Evolutionary conservation across 2,797 vertebrate genomes (phyloP).

Genomic region (Phrynocephalus forsythii): DNA sequence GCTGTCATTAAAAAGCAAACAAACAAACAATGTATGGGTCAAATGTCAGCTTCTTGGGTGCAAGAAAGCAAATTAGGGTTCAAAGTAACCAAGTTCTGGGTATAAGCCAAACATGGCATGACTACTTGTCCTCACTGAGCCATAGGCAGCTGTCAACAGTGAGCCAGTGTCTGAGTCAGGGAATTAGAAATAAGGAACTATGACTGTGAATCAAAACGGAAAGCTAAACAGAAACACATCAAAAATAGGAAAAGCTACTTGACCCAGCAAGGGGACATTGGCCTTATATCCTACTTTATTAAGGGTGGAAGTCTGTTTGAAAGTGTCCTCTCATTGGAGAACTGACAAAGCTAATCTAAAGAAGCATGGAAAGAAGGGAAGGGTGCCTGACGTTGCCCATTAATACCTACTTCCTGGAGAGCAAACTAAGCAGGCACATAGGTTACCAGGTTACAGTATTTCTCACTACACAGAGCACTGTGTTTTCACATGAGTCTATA

Average conservation of each 20-base stretch:
- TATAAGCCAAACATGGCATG: background rate
- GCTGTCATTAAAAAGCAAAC: background rate
- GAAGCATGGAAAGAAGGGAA: too few species aligned
- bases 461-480: too few species aligned
- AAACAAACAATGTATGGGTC: background rate
- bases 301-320: too few species aligned
- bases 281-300: too few species aligned
- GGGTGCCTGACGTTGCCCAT: too few species aligned
- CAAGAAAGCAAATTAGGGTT: background rate
- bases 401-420: too few species aligned
- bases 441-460: too few species aligned
- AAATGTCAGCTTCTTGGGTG: conserved; percentile 23
- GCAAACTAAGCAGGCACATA: too few species aligned
- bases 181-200: background rate
- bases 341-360: too few species aligned
- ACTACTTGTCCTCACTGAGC: conserved; percentile 1
- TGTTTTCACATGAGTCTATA: too few species aligned
- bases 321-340: too few species aligned
- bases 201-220: background rate
- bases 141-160: conserved; percentile 17
- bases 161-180: conserved; percentile 15
- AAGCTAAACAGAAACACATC: background rate
- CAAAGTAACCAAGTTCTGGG: conserved; percentile 9
- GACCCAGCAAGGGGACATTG: too few species aligned
- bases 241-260: background rate